phyloP scores from a whole-genome alignment of 2,797 vertebrate genomes.

The Poecilia gillii region DNA sequence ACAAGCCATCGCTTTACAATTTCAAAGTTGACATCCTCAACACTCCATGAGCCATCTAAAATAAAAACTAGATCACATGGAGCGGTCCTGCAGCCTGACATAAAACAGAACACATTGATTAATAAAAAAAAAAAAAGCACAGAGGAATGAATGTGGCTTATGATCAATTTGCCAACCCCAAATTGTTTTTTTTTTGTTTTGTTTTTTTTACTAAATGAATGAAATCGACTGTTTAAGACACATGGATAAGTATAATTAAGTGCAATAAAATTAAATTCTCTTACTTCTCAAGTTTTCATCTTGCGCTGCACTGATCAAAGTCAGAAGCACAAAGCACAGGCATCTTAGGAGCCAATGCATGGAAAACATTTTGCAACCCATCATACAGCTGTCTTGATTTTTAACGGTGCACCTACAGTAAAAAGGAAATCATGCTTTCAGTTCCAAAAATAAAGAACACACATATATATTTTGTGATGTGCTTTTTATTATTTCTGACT shows the following conservation, averaged over 20 bases:
- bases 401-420: conserved; percentile 82
- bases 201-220: conserved; percentile 13
- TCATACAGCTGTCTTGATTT: conserved; percentile 81
- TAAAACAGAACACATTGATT: conserved; percentile 20
- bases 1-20: conserved; percentile 96
- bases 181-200: background rate
- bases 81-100: conserved; percentile 94
- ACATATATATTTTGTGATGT: background rate
- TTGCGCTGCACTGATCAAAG: conserved; percentile 84
- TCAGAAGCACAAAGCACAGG: conserved; percentile 84
- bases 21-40: conserved; percentile 96
- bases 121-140: background rate
- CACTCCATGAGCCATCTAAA: conserved; percentile 96
- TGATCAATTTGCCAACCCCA: conserved; percentile 22
- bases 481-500: background rate
- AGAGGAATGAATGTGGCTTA: background rate
- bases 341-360: conserved; percentile 80
- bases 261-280: conserved; percentile 69
- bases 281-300: conserved; percentile 97
- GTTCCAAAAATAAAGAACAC: background rate
- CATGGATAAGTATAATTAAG: conserved; percentile 49
- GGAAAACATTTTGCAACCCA: conserved; percentile 83
- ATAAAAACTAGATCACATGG: conserved; percentile 96
- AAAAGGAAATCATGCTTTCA: conserved; percentile 49
- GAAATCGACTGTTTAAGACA: conserved; percentile 30